Base-by-base conservation (phyloP, 2,888 invertebrate species). In the Callosobruchus maculatus region DNA sequence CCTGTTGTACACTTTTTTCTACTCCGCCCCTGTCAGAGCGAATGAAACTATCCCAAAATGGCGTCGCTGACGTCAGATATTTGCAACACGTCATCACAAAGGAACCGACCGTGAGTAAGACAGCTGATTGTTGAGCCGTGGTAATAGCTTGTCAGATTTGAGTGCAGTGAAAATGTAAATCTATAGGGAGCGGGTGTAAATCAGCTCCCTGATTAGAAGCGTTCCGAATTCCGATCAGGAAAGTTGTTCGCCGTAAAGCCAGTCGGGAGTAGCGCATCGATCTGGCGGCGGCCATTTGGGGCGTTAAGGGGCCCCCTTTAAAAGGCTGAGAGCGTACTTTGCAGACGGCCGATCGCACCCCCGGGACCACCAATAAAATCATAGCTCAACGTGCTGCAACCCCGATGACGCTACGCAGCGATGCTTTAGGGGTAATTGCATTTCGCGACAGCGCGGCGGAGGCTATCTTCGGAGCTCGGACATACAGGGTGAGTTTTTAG, bases 251-350 rank as follows among this genome's bases (percentile, higher is more conserved):
- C 21, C 68, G 68, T 22, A 20, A 68, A 22, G 67, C 67, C 67
- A n/a, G 21, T 68, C 68, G 68, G 68, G 20, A 22, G 1, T 68
- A 1, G 18, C 7, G 21, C 21, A 68, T 21, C 21, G 85, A 86
- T 86, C 86, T 86, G 86, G 85, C 85, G 81, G 80, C 81, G 83
- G 85, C 86, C 86, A 86, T 86, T 86, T 86, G 86, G 85, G 85
- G 82, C 85, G 49, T 49, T 85, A 85, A 85, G 86, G 86, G 86
- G 85, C 82, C 85, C 84, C 83, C 86, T 87, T 87, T 86, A 86
- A 87, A 86, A 87, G 86, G 86, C 87, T 87, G 86, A 86, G 86
- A 86, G 86, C 87, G 87, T 87, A 86, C 86, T 87, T 87, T 87
- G 84, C 82, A 83, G 80, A 82, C 82, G 82, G 85, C 82, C 84